These are phyloP conservation scores for Periophthalmodon schlosseri DNA, from an alignment of 2,113 vertebrate genomes.

Conservation along the genomic window DNA sequence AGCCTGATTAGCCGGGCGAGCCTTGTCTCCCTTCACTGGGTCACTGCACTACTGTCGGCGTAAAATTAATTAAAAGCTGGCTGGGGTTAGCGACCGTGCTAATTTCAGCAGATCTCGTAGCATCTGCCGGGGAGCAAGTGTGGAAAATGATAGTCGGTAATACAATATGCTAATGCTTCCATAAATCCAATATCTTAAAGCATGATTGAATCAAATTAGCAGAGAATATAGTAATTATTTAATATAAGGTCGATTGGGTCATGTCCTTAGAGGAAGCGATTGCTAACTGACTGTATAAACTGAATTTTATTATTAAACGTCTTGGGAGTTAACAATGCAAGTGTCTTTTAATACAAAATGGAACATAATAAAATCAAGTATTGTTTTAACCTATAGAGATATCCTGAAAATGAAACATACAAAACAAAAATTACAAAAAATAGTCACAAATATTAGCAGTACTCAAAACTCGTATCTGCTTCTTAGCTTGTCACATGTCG, in stretches of 20 bases:
- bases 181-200: constrained; percentile 11
- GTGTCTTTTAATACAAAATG: background rate
- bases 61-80: constrained; percentile 79
- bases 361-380: background rate
- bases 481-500: too few species aligned
- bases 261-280: background rate
- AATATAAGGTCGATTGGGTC: constrained; percentile 3
- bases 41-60: constrained; percentile 65
- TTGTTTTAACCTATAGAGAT: too few species aligned
- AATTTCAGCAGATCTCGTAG: constrained; percentile 45
- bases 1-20: constrained; percentile 72
- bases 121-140: constrained; percentile 44
- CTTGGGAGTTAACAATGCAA: background rate
- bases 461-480: too few species aligned
- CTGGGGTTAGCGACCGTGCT: constrained; percentile 57
- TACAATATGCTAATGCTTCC: constrained; percentile 11
- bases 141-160: constrained; percentile 17
- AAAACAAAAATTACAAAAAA: background rate
- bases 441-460: background rate
- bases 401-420: too few species aligned
- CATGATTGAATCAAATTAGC: background rate
- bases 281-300: constrained; percentile 1
- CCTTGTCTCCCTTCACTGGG: constrained; percentile 70
- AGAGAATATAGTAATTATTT: background rate
- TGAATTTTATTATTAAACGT: background rate